phyloP scores from a whole-genome alignment of 2,113 vertebrate genomes.

The Calyptommatus sinebrachiatus region DNA sequence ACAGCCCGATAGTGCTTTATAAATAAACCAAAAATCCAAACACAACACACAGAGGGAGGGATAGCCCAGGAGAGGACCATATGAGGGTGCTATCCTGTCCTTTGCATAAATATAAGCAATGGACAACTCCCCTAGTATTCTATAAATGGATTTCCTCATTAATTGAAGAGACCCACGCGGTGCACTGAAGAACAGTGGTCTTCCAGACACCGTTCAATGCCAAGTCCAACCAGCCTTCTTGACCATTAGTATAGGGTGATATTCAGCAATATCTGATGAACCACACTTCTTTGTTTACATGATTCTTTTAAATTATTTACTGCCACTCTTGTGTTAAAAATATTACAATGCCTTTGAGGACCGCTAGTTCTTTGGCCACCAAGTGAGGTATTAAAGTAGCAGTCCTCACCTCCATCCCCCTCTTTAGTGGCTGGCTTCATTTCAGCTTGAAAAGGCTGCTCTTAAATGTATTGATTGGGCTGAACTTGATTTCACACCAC shows the following conservation, averaged over 20 bases:
- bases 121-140: not conserved
- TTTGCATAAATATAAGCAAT: too few species aligned
- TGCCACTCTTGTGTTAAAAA: not conserved
- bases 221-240: too few species aligned
- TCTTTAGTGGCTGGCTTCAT: not conserved
- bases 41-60: too few species aligned
- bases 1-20: too few species aligned
- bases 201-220: too few species aligned
- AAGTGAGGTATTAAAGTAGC: constrained; percentile 8
- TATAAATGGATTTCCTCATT: not conserved
- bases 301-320: constrained; percentile 18
- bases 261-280: too few species aligned
- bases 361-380: constrained; percentile 6
- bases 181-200: too few species aligned
- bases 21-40: too few species aligned
- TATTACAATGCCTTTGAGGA: constrained; percentile 34
- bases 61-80: not conserved
- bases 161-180: not conserved
- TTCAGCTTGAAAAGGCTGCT: constrained; percentile 9
- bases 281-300: not conserved
- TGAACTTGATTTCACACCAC: not conserved
- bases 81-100: not conserved
- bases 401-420: not conserved
- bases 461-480: constrained; percentile 9
- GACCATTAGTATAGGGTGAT: too few species aligned